Conservation (phyloP, 1,140 invertebrate species). For the Marisa cornuarietis region DNA sequence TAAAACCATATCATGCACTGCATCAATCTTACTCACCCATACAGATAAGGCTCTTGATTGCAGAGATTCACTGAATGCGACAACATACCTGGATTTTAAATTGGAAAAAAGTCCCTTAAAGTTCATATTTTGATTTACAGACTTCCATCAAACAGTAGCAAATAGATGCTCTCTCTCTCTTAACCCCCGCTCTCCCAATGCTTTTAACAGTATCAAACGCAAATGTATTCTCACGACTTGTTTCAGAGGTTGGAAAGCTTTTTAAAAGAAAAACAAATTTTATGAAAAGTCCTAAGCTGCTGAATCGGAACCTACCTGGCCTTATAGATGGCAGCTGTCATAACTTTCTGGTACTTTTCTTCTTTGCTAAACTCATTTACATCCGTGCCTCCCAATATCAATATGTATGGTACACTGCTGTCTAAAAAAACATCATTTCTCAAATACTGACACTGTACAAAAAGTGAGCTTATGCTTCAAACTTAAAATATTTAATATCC, state of each 20-base stretch:
- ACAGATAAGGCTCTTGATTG: background rate
- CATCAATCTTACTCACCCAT: conserved; percentile 10
- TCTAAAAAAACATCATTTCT: conserved; percentile 20
- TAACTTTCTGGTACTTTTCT: conserved; percentile 28
- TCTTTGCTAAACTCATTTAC: conserved; percentile 45
- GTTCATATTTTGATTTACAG: too few relatives aligned
- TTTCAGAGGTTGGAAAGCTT: too few relatives aligned
- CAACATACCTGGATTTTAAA: conserved; percentile 16
- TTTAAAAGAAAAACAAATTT: background rate
- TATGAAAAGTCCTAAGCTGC: too few relatives aligned
- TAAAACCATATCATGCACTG: too few relatives aligned
- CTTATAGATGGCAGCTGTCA: conserved; percentile 41
- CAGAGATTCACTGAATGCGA: conserved; percentile 24
- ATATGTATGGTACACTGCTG: conserved; percentile 37
- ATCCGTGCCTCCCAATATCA: conserved; percentile 55
- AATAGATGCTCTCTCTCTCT: too few relatives aligned
- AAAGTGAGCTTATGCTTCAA: background rate
- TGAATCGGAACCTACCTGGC: conserved; percentile 33
- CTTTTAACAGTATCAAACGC: too few relatives aligned
- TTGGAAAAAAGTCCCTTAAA: too few relatives aligned
- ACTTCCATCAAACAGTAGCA: too few relatives aligned
- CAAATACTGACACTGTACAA: conserved; percentile 1
- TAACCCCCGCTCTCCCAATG: too few relatives aligned
- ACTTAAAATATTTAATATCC: too few relatives aligned
- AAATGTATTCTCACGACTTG: too few relatives aligned